phyloP scores from a whole-genome alignment of 2,113 vertebrate genomes.

The Protobothrops mucrosquamatus region DNA sequence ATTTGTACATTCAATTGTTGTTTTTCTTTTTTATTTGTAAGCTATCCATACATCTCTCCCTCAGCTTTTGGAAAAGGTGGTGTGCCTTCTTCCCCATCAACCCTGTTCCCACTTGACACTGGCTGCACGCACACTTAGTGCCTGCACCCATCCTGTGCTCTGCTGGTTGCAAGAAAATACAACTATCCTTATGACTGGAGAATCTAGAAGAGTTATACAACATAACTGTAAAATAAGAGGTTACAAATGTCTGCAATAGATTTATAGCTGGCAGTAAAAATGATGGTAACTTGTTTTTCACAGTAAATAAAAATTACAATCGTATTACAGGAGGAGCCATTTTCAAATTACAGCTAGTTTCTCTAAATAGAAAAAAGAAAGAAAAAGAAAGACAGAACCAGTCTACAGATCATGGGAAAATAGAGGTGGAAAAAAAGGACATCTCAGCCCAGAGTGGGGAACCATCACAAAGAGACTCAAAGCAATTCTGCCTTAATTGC shows the following conservation, averaged over 20 bases:
- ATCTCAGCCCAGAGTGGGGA: neutral
- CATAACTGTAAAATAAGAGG: neutral
- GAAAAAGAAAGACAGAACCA: neutral
- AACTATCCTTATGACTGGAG: neutral
- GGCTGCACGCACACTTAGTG: neutral
- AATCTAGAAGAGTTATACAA: neutral
- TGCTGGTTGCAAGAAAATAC: neutral
- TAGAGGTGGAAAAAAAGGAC: neutral
- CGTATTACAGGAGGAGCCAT: neutral
- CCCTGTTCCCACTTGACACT: neutral
- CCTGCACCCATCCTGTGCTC: neutral
- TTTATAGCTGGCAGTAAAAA: neutral
- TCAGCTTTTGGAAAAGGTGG: neutral
- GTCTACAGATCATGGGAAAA: neutral
- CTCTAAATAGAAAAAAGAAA: neutral
- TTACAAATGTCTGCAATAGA: neutral
- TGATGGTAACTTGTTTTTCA: neutral
- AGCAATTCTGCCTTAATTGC: neutral
- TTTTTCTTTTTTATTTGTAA: neutral
- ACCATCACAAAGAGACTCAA: neutral
- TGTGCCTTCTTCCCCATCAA: neutral
- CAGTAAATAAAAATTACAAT: neutral
- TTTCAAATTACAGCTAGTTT: neutral
- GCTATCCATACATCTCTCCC: neutral
- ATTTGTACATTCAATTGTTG: neutral